Conservation (phyloP, 1,140 invertebrate genomes). For the Brachionus angularis region DNA sequence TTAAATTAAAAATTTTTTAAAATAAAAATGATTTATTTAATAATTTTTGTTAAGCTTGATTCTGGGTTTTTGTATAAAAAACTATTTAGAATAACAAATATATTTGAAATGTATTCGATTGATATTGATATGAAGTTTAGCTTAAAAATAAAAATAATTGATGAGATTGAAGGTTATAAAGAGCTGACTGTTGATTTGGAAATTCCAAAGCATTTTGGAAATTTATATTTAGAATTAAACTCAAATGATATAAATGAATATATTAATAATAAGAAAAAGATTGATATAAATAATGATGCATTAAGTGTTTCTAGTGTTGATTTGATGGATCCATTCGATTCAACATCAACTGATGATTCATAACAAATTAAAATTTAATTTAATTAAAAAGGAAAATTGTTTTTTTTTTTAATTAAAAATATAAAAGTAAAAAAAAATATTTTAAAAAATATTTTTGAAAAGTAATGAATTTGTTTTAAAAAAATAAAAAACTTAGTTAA, state of each 20-base stretch:
- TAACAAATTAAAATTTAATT: too few species aligned
- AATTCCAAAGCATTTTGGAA: conserved; percentile 4
- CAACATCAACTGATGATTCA: too few species aligned
- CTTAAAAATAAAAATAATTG: neutral
- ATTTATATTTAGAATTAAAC: neutral
- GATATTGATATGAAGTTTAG: neutral
- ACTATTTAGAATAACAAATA: neutral
- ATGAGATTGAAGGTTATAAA: neutral
- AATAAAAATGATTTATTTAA: conserved; percentile 3
- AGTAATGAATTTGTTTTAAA: too few species aligned
- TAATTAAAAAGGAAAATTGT: too few species aligned
- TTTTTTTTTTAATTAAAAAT: too few species aligned
- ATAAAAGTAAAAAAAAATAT: too few species aligned
- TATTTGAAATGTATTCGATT: conserved; percentile 20
- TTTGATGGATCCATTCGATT: too few species aligned
- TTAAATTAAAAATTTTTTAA: neutral
- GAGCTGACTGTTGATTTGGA: neutral
- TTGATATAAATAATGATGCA: neutral
- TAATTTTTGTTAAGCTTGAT: neutral
- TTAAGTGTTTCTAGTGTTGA: conserved; percentile 14
- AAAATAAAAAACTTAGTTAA: too few species aligned
- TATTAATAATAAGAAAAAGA: neutral
- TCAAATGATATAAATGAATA: conserved; percentile 16
- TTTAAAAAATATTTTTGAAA: too few species aligned
- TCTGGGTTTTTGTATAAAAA: neutral